Evolutionary conservation across 2,113 vertebrate species (phyloP).

Genomic region (Nasalis larvatus): DNA sequence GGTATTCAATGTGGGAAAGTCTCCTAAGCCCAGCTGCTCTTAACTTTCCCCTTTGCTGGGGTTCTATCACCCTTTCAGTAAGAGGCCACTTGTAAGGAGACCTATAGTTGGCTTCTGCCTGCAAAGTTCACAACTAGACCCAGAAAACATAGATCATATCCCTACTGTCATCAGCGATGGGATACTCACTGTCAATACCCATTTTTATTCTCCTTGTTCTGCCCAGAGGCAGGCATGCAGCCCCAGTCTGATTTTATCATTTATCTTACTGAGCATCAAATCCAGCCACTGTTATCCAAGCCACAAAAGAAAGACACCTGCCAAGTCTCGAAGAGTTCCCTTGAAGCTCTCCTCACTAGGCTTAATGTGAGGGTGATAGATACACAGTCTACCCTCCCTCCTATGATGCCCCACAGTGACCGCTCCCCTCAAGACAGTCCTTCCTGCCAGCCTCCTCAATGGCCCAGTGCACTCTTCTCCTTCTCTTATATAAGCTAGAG

Average conservation of each 20-base stretch:
- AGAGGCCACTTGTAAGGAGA: too few relatives aligned
- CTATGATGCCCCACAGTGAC: too few relatives aligned
- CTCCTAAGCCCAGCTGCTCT: background rate
- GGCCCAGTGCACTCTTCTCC: background rate
- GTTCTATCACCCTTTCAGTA: too few relatives aligned
- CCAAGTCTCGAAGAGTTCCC: background rate
- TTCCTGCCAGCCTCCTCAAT: background rate
- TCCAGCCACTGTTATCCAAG: background rate
- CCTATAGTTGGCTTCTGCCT: background rate
- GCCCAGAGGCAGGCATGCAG: background rate
- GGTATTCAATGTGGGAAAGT: too few relatives aligned
- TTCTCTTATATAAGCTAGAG: background rate
- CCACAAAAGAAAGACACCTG: background rate
- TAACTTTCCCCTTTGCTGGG: background rate
- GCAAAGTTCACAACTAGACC: background rate
- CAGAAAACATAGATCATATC: fast-evolving
- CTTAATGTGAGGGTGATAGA: background rate
- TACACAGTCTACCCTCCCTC: too few relatives aligned
- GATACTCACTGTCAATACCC: background rate
- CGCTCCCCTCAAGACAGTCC: background rate
- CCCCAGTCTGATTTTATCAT: background rate
- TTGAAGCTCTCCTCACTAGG: background rate
- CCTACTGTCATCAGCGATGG: background rate
- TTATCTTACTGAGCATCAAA: background rate
- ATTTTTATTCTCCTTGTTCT: background rate